Percentiles rank a stretch among this genome's conserved stretches.
Evolutionary conservation across 2,888 invertebrate genomes (phyloP).

Genomic region (Morinoia aosen): DNA sequence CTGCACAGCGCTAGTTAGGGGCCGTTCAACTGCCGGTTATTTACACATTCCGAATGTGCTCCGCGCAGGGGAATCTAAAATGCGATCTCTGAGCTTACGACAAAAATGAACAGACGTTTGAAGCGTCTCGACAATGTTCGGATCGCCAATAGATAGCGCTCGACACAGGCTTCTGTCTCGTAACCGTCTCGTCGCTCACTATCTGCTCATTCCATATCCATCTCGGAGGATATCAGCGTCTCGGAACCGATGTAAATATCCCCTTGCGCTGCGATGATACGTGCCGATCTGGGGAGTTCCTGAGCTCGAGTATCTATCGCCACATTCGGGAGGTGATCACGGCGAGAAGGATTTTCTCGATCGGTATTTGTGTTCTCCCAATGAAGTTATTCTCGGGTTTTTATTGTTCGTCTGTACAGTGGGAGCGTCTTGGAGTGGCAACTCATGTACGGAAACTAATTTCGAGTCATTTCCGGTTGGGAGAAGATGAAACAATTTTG

Average conservation of each 20-base stretch:
- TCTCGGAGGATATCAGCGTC: conserved; percentile 43
- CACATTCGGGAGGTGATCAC: neutral
- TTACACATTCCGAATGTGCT: neutral
- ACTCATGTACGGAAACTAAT: neutral
- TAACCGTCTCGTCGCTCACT: conserved; percentile 32
- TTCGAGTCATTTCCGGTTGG: neutral
- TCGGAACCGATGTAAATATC: conserved; percentile 31
- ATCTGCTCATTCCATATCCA: conserved; percentile 49
- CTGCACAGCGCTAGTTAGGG: neutral
- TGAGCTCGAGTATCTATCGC: conserved; percentile 12
- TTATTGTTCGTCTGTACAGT: neutral
- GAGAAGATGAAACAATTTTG: neutral
- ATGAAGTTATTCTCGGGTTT: neutral
- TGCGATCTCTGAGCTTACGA: conserved; percentile 22
- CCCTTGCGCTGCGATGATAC: neutral
- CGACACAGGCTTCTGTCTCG: conserved; percentile 21
- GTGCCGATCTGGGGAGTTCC: conserved; percentile 29
- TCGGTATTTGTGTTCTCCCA: neutral
- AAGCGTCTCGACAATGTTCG: conserved; percentile 37
- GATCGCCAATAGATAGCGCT: conserved; percentile 8
- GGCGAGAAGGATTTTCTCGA: neutral
- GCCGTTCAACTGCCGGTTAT: conserved; percentile 1
- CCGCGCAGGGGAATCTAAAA: neutral
- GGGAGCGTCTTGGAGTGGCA: neutral
- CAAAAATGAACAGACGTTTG: neutral